These are phyloP conservation scores for Neodontobutis hainanensis DNA, from an alignment of 2,113 vertebrate genomes.

Conservation along the genomic window DNA sequence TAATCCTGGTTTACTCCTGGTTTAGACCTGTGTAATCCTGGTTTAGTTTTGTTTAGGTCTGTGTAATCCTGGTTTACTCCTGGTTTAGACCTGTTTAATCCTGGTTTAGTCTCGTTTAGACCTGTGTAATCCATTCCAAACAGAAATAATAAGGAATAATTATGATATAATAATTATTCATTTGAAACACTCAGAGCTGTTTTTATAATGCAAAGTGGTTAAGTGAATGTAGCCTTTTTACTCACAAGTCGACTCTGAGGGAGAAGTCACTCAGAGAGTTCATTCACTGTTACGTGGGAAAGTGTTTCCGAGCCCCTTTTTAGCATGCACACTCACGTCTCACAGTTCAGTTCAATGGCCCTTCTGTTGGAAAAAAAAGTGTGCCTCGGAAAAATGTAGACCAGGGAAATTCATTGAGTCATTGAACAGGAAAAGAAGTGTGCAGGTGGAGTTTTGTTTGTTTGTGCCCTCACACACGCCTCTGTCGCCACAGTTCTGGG, in stretches of 20 bases:
- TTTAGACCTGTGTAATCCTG: no score
- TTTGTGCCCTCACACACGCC: conserved; percentile 2
- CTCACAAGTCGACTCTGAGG: background rate
- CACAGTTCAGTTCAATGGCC: conserved; percentile 32
- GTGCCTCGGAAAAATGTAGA: conserved; percentile 26
- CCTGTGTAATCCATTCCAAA: no score
- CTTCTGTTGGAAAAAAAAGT: conserved; percentile 35
- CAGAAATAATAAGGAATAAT: no score
- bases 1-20: no score
- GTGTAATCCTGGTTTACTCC: no score
- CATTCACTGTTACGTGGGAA: conserved; percentile 30
- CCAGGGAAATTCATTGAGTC: conserved; percentile 27
- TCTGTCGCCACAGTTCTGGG: background rate
- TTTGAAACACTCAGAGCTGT: conserved; percentile 34
- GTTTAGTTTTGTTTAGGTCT: no score
- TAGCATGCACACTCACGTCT: conserved; percentile 1
- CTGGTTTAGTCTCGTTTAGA: background rate
- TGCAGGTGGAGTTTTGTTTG: conserved; percentile 20
- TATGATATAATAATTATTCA: no score
- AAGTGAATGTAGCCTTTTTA: conserved; percentile 3
- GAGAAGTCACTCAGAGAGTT: conserved; percentile 1
- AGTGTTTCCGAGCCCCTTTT: background rate
- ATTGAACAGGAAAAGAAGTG: conserved; percentile 37
- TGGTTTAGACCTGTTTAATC: no score
- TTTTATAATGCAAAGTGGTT: conserved; percentile 37